Conservation (phyloP, 1,140 invertebrate genomes). For the Araneus ventricosus region DNA sequence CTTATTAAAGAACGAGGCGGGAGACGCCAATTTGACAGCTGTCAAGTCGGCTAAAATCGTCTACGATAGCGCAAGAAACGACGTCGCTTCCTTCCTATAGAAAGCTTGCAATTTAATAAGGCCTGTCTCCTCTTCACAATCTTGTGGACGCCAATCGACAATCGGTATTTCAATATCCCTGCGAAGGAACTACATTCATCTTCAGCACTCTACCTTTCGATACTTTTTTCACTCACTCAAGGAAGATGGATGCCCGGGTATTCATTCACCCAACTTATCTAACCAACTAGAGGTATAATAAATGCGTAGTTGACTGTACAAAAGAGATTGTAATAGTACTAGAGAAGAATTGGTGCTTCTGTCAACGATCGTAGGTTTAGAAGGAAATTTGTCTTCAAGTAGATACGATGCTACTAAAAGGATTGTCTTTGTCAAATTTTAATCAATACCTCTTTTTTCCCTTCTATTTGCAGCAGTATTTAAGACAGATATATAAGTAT, state of each 20-base stretch:
- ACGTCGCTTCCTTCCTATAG: not conserved
- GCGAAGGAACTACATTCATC: slow-evolving; percentile 47
- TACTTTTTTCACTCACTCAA: slow-evolving; percentile 35
- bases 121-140: slow-evolving; percentile 33
- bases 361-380: not conserved
- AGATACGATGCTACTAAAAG: not conserved
- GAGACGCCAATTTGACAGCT: slow-evolving; percentile 62
- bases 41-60: slow-evolving; percentile 41
- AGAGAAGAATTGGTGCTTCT: not conserved
- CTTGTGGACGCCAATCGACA: slow-evolving; percentile 25
- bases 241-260: slow-evolving; percentile 17
- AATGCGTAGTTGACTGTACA: slow-evolving; percentile 15
- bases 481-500: too few relatives aligned
- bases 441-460: not conserved
- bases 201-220: slow-evolving; percentile 36
- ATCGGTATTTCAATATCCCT: slow-evolving; percentile 65
- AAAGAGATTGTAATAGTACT: slow-evolving; percentile 37
- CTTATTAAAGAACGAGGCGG: slow-evolving; percentile 66
- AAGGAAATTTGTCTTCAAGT: not conserved
- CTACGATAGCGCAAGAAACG: slow-evolving; percentile 47
- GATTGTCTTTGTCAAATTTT: not conserved
- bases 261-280: slow-evolving; percentile 35
- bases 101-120: slow-evolving; percentile 67
- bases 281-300: slow-evolving; percentile 27
- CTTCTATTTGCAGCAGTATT: too few relatives aligned